phyloP scores from a whole-genome alignment of 2,888 invertebrate genomes.

The Tetragnatha montana region DNA sequence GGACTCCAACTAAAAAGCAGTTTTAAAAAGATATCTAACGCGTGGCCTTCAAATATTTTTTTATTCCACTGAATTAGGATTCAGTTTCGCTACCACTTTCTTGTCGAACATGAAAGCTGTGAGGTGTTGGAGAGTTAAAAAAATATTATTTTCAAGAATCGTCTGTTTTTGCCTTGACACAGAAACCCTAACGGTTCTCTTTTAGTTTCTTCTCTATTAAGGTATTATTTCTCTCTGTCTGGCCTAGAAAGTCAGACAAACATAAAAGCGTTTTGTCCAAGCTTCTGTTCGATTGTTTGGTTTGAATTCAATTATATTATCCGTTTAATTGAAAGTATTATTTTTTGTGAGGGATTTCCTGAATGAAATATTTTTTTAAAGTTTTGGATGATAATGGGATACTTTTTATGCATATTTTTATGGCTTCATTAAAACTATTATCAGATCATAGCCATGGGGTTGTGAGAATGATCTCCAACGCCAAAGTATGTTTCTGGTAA shows the following conservation, averaged over 20 bases:
- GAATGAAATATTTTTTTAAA: too few species aligned
- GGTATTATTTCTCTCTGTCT: background rate
- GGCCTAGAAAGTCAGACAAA: conserved; percentile 1
- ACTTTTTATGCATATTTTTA: too few species aligned
- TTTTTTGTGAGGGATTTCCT: too few species aligned
- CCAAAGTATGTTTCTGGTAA: too few species aligned
- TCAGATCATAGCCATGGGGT: too few species aligned
- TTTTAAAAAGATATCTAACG: background rate
- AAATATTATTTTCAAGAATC: background rate
- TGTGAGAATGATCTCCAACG: too few species aligned
- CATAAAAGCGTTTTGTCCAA: background rate
- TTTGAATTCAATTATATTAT: background rate
- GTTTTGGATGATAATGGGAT: too few species aligned
- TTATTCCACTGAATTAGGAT: background rate
- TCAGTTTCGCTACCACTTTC: background rate
- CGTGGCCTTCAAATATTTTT: background rate
- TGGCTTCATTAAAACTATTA: too few species aligned
- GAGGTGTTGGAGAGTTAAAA: background rate
- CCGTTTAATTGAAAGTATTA: background rate
- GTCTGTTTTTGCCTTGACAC: background rate
- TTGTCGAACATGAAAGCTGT: background rate
- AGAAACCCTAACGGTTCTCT: background rate
- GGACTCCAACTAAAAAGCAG: background rate
- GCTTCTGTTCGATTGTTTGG: background rate
- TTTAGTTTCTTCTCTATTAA: background rate